Percentiles rank a stretch among this genome's conserved stretches.
These are phyloP conservation scores for Drosophila dunni DNA, from an alignment of 1,140 invertebrate species.

Conservation along the genomic window DNA sequence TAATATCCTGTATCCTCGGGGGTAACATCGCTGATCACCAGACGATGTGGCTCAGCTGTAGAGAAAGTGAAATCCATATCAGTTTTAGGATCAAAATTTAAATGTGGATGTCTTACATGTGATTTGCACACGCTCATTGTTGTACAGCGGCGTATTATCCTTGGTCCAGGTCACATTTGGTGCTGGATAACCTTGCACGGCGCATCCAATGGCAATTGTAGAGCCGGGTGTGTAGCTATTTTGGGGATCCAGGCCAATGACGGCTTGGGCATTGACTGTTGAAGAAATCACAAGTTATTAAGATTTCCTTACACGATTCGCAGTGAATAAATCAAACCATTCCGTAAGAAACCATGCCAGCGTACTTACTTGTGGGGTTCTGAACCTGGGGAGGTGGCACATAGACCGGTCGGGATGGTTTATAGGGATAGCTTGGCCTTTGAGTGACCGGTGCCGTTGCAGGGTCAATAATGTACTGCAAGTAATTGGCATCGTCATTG, in stretches of 20 bases:
- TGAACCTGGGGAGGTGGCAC: constrained; percentile 54
- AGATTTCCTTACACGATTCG: background rate
- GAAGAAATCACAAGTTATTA: background rate
- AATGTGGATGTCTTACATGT: constrained; percentile 46
- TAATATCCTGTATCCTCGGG: constrained; percentile 91
- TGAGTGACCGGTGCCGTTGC: constrained; percentile 77
- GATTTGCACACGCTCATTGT: constrained; percentile 70
- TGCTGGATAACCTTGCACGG: constrained; percentile 90
- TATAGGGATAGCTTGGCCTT: constrained; percentile 84
- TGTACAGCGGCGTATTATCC: constrained; percentile 86
- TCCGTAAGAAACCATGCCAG: constrained; percentile 49
- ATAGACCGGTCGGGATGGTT: constrained; percentile 74
- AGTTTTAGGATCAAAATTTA: background rate
- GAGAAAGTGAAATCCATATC: background rate
- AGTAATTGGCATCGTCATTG: constrained; percentile 85
- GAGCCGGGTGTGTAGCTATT: constrained; percentile 87
- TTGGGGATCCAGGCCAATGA: constrained; percentile 85
- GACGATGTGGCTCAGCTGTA: constrained; percentile 86
- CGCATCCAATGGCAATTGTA: constrained; percentile 90
- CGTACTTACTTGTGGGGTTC: constrained; percentile 61
- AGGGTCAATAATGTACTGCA: constrained; percentile 86
- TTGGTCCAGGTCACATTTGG: constrained; percentile 92
- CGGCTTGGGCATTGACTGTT: constrained; percentile 87
- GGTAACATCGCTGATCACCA: constrained; percentile 88
- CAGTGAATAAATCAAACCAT: constrained; percentile 24